phyloP scores from a whole-genome alignment of 2,888 invertebrate genomes.

The Dione juno region DNA sequence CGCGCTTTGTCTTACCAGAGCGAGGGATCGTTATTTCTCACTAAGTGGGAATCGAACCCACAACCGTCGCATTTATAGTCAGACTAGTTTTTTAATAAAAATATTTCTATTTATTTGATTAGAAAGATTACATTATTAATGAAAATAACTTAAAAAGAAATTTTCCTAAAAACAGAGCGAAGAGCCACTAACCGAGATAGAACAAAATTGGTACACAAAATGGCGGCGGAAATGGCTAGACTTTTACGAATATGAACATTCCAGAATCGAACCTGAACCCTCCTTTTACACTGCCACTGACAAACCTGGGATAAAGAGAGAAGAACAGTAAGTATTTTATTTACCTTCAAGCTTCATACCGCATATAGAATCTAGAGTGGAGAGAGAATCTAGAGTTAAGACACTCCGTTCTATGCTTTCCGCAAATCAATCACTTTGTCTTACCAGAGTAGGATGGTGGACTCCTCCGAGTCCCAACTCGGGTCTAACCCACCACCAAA shows the following conservation, averaged over 20 bases:
- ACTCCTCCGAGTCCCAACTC: too few relatives aligned
- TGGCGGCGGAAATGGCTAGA: conserved; percentile 83
- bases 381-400: background rate
- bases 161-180: conserved; percentile 81
- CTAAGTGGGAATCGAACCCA: background rate
- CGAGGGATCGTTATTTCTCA: background rate
- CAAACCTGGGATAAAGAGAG: conserved; percentile 84
- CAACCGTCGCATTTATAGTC: too few relatives aligned
- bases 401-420: too few relatives aligned
- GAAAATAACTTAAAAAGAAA: too few relatives aligned
- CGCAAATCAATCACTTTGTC: too few relatives aligned
- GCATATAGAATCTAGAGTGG: too few relatives aligned
- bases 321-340: conserved; percentile 87
- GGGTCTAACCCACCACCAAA: too few relatives aligned
- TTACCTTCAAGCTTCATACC: background rate
- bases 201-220: conserved; percentile 80
- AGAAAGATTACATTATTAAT: too few relatives aligned
- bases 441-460: too few relatives aligned
- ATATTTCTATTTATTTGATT: too few relatives aligned
- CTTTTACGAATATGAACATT: conserved; percentile 87
- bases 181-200: conserved; percentile 84
- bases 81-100: too few relatives aligned
- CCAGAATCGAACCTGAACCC: conserved; percentile 89
- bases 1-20: background rate
- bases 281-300: conserved; percentile 91